Conservation (phyloP, 2,113 vertebrate genomes). For the Silurus meridionalis region DNA sequence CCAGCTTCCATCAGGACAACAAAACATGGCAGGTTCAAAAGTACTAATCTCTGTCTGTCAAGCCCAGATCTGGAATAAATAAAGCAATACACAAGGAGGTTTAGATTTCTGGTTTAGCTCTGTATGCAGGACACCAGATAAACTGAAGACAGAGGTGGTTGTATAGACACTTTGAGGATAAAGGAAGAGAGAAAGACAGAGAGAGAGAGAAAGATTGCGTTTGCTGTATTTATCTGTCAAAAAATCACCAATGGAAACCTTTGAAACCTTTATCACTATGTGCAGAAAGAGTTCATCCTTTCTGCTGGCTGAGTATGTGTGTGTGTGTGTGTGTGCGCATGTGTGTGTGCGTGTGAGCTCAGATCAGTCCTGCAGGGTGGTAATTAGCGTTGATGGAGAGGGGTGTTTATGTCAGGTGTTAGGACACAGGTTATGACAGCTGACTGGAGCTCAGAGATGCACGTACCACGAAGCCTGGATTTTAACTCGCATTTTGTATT, state of each 20-base stretch:
- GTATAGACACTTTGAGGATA: conserved; percentile 54
- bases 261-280: conserved; percentile 77
- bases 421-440: conserved; percentile 46
- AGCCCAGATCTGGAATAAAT: conserved; percentile 75
- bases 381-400: conserved; percentile 54
- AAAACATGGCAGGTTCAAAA: conserved; percentile 68
- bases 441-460: conserved; percentile 27
- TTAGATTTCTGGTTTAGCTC: conserved; percentile 68
- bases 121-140: conserved; percentile 65
- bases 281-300: conserved; percentile 71
- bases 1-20: conserved; percentile 68
- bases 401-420: conserved; percentile 48
- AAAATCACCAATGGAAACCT: conserved; percentile 72
- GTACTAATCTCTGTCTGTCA: conserved; percentile 75
- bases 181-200: conserved; percentile 51
- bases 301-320: conserved; percentile 50
- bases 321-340: conserved; percentile 15
- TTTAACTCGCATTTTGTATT: neutral
- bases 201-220: conserved; percentile 61
- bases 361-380: conserved; percentile 43
- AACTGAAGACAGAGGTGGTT: conserved; percentile 56
- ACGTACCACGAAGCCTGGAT: neutral
- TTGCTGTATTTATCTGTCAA: conserved; percentile 73
- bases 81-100: conserved; percentile 66
- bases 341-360: conserved; percentile 54